Evolutionary conservation across 2,888 invertebrate species (phyloP).

Genomic region (Caenorhabditis afra): DNA sequence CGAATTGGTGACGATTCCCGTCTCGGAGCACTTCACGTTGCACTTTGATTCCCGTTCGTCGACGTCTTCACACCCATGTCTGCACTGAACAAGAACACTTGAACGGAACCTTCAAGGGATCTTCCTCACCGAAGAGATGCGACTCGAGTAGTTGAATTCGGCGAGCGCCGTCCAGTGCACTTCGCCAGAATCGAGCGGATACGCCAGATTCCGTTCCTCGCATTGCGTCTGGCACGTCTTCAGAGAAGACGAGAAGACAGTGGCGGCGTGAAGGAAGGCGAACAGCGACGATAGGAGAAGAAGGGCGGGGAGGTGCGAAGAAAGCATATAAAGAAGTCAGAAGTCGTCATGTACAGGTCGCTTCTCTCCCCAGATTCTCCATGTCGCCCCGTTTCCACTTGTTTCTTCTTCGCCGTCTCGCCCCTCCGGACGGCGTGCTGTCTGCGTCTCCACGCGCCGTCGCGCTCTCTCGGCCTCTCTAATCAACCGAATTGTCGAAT

Average conservation of each 20-base stretch:
- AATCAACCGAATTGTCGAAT: conserved; percentile 50
- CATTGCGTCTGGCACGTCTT: conserved; percentile 75
- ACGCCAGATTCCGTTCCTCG: conserved; percentile 74
- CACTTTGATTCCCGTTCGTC: conserved; percentile 74
- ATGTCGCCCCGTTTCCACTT: not conserved
- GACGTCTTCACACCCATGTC: conserved; percentile 75
- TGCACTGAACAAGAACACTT: conserved; percentile 61
- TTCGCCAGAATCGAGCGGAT: conserved; percentile 69
- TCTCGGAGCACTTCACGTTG: conserved; percentile 65
- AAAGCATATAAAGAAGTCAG: conserved; percentile 34
- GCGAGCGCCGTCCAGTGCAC: conserved; percentile 66
- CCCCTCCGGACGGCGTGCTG: conserved; percentile 10
- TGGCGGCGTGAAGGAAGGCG: conserved; percentile 48
- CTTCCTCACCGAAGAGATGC: conserved; percentile 71
- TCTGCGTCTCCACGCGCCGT: conserved; percentile 34
- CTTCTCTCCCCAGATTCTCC: conserved; percentile 12
- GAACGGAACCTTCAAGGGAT: too few species aligned
- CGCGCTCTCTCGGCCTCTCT: not conserved
- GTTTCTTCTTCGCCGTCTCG: conserved; percentile 8
- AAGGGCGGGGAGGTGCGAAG: conserved; percentile 34
- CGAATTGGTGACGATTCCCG: conserved; percentile 32
- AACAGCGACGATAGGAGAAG: conserved; percentile 3
- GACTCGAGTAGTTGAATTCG: conserved; percentile 65
- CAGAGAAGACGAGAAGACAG: conserved; percentile 73
- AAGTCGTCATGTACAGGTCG: conserved; percentile 39